phyloP scores from a whole-genome alignment of 2,113 vertebrate species.

The Calypte anna region DNA sequence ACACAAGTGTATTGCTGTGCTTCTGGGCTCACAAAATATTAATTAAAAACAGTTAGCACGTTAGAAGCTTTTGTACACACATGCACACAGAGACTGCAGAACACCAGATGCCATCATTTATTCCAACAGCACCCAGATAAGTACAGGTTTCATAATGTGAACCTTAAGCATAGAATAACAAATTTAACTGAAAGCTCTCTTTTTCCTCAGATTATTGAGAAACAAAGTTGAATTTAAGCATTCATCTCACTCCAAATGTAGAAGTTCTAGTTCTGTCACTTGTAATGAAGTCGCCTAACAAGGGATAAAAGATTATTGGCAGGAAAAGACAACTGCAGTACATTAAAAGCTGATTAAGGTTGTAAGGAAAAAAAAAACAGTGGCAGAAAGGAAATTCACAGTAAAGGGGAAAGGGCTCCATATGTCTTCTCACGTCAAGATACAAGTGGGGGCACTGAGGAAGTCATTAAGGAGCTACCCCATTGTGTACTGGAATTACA shows the following conservation, averaged over 20 bases:
- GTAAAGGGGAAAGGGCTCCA: constrained; percentile 59
- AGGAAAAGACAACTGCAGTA: constrained; percentile 67
- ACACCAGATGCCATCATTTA: not conserved
- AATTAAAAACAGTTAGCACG: not conserved
- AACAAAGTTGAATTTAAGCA: constrained; percentile 3
- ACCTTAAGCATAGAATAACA: not conserved
- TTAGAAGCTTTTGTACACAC: not conserved
- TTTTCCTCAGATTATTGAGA: not conserved
- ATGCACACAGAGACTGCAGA: not conserved
- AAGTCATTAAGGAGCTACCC: constrained; percentile 76
- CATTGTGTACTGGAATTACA: constrained; percentile 63
- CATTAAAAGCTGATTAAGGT: constrained; percentile 82
- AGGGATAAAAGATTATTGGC: constrained; percentile 77
- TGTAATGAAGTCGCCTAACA: constrained; percentile 70
- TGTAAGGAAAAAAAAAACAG: constrained; percentile 64
- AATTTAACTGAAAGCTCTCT: not conserved
- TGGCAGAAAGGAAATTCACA: constrained; percentile 69
- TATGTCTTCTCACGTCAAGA: constrained; percentile 64
- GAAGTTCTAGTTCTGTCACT: constrained; percentile 43
- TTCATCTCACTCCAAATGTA: not conserved
- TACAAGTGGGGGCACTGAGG: constrained; percentile 50
- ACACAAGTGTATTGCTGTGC: not conserved
- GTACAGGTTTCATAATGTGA: not conserved
- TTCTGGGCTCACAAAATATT: not conserved
- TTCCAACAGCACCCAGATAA: not conserved